Evolutionary conservation across 2,113 vertebrate genomes (phyloP).

Genomic region (Corapipo altera): DNA sequence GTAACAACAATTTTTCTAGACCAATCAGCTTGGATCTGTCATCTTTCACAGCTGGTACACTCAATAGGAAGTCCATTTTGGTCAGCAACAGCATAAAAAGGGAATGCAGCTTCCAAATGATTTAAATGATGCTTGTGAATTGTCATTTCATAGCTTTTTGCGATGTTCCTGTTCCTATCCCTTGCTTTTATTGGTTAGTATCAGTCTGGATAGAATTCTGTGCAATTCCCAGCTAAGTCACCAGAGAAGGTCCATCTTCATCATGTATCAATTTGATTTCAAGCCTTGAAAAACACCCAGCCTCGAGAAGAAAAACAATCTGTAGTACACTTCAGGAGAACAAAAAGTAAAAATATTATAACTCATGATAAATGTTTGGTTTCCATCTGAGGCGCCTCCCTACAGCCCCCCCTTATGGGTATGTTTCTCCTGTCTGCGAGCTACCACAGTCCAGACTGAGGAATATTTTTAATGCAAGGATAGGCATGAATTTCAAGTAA

Average conservation of each 20-base stretch:
- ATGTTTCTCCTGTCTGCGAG: not conserved
- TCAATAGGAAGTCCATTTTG: conserved; percentile 9
- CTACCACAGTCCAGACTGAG: conserved; percentile 8
- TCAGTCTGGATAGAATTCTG: conserved; percentile 39
- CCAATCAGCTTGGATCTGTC: not conserved
- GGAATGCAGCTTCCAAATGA: not conserved
- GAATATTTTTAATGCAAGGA: conserved; percentile 3
- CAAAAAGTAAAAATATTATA: conserved; percentile 44
- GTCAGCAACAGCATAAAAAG: conserved; percentile 26
- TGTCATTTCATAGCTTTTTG: conserved; percentile 46
- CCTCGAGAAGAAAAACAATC: not conserved
- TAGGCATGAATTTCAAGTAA: conserved; percentile 60
- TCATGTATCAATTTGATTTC: conserved; percentile 57
- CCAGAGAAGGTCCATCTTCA: not conserved
- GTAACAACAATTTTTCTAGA: not conserved
- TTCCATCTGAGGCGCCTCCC: not conserved
- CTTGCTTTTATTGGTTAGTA: conserved; percentile 58
- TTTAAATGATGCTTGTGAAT: conserved; percentile 44
- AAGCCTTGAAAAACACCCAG: conserved; percentile 51
- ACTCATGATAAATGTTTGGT: conserved; percentile 23
- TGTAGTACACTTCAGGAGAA: conserved; percentile 11
- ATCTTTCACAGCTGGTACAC: conserved; percentile 9
- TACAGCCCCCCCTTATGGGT: not conserved
- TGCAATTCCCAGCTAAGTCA: conserved; percentile 49
- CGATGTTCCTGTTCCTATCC: conserved; percentile 1